Base-by-base conservation (phyloP, 2,113 vertebrate genomes). In the Cyanoramphus novaezelandiae region DNA sequence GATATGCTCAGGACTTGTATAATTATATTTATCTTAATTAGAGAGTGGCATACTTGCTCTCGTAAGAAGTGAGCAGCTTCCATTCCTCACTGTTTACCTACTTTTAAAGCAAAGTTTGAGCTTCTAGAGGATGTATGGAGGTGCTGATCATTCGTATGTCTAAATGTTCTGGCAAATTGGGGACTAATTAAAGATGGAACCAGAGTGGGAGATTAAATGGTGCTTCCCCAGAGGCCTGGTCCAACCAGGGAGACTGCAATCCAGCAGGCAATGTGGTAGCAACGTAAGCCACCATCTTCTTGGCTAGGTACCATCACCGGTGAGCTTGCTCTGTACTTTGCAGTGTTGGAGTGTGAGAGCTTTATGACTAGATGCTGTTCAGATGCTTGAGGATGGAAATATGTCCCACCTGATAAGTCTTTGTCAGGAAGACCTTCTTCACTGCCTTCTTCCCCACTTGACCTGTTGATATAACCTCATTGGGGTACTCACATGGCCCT, bases 21-120 rank as follows among this genome's bases (percentile, higher is more conserved):
- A 92, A 92, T 96, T 82, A 67, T 82, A 33, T 84, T 27, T 84
- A 52, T 86, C 67, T 94, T 80, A 89, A 93, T 89, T 96, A 81
- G 65, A 82, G 33, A 63, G 39, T 41, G 71, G 47, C 43, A 90
- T 85, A 93, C 50, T 78, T 86, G 24, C 14, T 76, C 3, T 92
- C 13, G 17, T 41, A 76, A 63, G 93, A 93, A 74, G 53, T 64
- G 62, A 93, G 19, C 71, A 79, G 41, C 41, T 93, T 91, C 33
- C 29, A 35, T 82, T 88, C n/a, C n/a, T 90, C n/a, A 59, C 2
- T 76, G 19, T 82, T 91, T 96, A 39, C 68, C 77, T 69, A 80
- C 33, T 90, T 96, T 82, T 76, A 89, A 72, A 89, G 35, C 15
- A 62, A 68, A 63, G 35, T 85, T 88, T 80, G 10, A 72, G 72